Evolutionary conservation across 1,140 invertebrate species (phyloP), one percentile per base, ranked within the genome.

Genomic region (Drosophila pseudoananassae): DNA sequence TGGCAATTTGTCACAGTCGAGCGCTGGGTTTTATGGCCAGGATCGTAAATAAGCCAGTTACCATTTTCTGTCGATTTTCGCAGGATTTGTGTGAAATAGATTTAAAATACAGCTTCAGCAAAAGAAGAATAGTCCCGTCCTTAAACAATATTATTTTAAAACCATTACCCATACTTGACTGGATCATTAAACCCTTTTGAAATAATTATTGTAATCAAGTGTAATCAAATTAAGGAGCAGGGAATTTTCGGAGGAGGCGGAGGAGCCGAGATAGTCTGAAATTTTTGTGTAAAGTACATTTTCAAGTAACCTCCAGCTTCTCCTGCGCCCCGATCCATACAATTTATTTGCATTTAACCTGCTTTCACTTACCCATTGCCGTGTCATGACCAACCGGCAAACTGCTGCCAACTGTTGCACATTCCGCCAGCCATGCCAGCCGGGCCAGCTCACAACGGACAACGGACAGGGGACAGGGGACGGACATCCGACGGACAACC

Each of bases 311-410:
- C 50, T 55, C 50, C 10, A 50, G 27, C 33, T 38, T 6, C 52
- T 23, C 17, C 7, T 17, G 55, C 27, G 7, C 12, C 36, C 5
- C 40, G 49, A 43, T 25, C 23, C 27, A 53, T 61, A 82, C 69
- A 78, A 88, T 87, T 87, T 87, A 88, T 87, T 88, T 87, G 76
- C 83, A 87, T 87, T 87, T 87, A 87, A 87, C 83, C 83, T 87
- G 83, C 83, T 87, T 87, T 87, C 83, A 87, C 83, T 87, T 80
- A 80, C 70, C 66, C 63, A 69, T 78, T 78, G 68, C 76, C 69
- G 46, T 76, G 80, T 84, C 80, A 84, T 84, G 80, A 80, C 79
- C 80, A 66, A 75, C 58, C 56, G 59, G 69, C 69, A 68, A 43
- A 74, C 81, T 63, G 81, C 68, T 87, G 80, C 80, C 70, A 78